phyloP scores from a whole-genome alignment of 2,797 vertebrate genomes.

The Poecilia gillii region DNA sequence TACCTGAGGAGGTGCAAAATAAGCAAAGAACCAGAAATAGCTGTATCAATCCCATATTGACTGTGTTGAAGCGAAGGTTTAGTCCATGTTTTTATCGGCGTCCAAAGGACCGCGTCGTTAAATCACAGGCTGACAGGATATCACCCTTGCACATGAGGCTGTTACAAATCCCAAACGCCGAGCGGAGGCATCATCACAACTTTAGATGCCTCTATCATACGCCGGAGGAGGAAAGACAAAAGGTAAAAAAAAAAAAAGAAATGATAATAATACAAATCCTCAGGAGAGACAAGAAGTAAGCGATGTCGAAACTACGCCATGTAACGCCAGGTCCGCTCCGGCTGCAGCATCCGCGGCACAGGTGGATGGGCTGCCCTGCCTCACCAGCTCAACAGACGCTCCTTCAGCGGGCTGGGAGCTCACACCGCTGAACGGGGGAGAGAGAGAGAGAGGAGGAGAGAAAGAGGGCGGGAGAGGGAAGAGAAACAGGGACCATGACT shows the following conservation, averaged over 20 bases:
- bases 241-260: not conserved
- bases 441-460: not conserved
- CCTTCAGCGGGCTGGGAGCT: conserved; percentile 54
- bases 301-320: conserved; percentile 64
- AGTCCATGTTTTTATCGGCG: conserved; percentile 83
- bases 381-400: conserved; percentile 57
- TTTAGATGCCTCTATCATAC: conserved; percentile 63
- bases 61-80: conserved; percentile 59
- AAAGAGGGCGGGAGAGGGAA: not conserved
- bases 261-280: conserved; percentile 32
- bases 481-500: conserved; percentile 39
- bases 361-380: conserved; percentile 59
- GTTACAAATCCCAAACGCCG: conserved; percentile 72
- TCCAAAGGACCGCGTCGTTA: conserved; percentile 61
- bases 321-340: conserved; percentile 44
- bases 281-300: not conserved
- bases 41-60: conserved; percentile 83
- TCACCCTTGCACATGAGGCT: conserved; percentile 49
- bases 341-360: conserved; percentile 63
- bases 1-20: conserved; percentile 80
- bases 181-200: conserved; percentile 75
- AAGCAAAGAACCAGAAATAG: conserved; percentile 77
- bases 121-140: conserved; percentile 62
- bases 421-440: conserved; percentile 34
- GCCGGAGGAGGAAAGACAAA: conserved; percentile 14